Conservation (phyloP, 2,113 vertebrate species). For the Girardinichthys multiradiatus region DNA sequence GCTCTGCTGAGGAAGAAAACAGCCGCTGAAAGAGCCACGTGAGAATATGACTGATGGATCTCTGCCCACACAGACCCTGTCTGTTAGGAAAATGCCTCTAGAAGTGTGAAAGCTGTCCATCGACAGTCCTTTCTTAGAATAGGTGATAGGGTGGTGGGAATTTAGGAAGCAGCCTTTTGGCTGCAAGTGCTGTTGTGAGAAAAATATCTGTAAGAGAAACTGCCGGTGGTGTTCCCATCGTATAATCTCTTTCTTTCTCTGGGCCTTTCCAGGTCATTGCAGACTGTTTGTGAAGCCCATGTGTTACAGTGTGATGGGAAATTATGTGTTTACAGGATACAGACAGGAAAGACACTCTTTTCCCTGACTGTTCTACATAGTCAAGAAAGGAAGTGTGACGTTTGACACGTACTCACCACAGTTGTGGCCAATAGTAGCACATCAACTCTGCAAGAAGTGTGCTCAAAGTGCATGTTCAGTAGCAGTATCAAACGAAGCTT, state of each 20-base stretch:
- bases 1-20: constrained; percentile 40
- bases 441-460: neutral
- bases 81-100: constrained; percentile 51
- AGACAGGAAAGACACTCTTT: constrained; percentile 41
- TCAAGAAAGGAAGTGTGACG: constrained; percentile 41
- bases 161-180: constrained; percentile 60
- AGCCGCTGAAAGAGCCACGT: constrained; percentile 44
- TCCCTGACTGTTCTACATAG: constrained; percentile 25
- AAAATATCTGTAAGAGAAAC: constrained; percentile 64
- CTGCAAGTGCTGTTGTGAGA: constrained; percentile 48
- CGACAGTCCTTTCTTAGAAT: constrained; percentile 60
- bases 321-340: constrained; percentile 61
- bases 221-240: constrained; percentile 65
- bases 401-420: constrained; percentile 34
- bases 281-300: constrained; percentile 20
- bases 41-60: constrained; percentile 60
- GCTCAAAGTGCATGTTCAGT: neutral
- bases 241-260: neutral
- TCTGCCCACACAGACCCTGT: constrained; percentile 37
- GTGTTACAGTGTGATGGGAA: constrained; percentile 45
- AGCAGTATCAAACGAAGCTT: neutral
- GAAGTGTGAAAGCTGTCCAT: constrained; percentile 55
- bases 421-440: constrained; percentile 27
- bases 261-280: constrained; percentile 27
- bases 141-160: constrained; percentile 62